These are phyloP conservation scores for Toxotes chatareus DNA, from an alignment of 2,113 vertebrate species.

Conservation along the genomic window DNA sequence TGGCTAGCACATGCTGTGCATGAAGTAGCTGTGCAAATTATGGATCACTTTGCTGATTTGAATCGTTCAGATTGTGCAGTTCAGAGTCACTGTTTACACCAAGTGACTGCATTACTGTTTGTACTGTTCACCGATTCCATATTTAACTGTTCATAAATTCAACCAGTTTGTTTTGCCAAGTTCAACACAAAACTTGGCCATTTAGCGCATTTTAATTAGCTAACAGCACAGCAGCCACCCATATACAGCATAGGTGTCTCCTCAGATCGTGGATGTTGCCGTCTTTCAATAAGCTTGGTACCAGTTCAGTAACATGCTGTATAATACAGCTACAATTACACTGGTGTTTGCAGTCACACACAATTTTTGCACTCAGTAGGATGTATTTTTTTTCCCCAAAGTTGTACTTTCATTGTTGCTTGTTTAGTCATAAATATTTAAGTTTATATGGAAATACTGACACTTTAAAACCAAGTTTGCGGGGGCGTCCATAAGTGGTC, in stretches of 20 bases:
- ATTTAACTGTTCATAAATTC: too few species aligned
- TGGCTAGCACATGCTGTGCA: slow-evolving; percentile 1
- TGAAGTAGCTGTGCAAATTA: neutral
- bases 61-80: neutral
- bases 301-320: neutral
- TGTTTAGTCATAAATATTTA: neutral
- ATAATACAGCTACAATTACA: too few species aligned
- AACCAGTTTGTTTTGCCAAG: neutral
- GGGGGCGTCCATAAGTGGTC: neutral
- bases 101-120: neutral
- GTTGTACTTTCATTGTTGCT: neutral
- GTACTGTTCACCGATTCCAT: neutral
- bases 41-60: neutral
- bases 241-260: neutral
- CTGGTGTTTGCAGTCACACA: too few species aligned
- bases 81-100: neutral
- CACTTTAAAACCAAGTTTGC: neutral
- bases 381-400: neutral
- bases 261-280: neutral
- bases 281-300: neutral
- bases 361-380: neutral
- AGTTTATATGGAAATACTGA: neutral
- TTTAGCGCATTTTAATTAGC: neutral
- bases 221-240: neutral
- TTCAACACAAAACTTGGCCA: neutral